Evolutionary conservation across 2,888 invertebrate genomes (phyloP).

Genomic region (Ariolimax columbianus): DNA sequence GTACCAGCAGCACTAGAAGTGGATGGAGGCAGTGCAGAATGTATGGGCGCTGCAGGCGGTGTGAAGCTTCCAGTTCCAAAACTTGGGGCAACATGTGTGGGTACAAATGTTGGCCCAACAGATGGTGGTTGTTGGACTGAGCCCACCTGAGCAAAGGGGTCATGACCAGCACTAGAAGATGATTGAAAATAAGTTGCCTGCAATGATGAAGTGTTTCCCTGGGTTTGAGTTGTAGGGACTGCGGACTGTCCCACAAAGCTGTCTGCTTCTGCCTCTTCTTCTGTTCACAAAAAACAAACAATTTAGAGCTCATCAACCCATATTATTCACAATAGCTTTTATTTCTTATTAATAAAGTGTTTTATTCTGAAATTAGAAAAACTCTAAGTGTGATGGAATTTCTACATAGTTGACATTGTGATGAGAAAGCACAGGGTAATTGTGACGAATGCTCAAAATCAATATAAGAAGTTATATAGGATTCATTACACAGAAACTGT

Average conservation of each 20-base stretch:
- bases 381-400: too few relatives aligned
- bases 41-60: neutral
- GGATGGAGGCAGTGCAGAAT: constrained; percentile 16
- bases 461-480: too few relatives aligned
- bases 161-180: constrained; percentile 51
- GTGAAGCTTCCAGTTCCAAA: neutral
- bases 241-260: constrained; percentile 77
- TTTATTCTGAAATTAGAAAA: too few relatives aligned
- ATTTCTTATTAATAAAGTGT: too few relatives aligned
- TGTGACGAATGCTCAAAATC: too few relatives aligned
- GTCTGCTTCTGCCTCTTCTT: constrained; percentile 79
- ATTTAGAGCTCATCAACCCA: neutral
- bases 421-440: too few relatives aligned
- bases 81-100: constrained; percentile 28
- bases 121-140: constrained; percentile 31
- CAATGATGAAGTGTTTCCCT: neutral
- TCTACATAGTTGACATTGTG: too few relatives aligned
- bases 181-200: constrained; percentile 48
- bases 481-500: too few relatives aligned
- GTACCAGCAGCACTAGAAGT: constrained; percentile 13
- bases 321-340: too few relatives aligned
- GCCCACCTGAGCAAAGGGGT: constrained; percentile 72
- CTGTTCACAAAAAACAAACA: constrained; percentile 56
- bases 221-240: constrained; percentile 43
- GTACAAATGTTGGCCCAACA: neutral